Evolutionary conservation across 2,888 invertebrate species (phyloP).

Genomic region (Eupithecia exiguata): DNA sequence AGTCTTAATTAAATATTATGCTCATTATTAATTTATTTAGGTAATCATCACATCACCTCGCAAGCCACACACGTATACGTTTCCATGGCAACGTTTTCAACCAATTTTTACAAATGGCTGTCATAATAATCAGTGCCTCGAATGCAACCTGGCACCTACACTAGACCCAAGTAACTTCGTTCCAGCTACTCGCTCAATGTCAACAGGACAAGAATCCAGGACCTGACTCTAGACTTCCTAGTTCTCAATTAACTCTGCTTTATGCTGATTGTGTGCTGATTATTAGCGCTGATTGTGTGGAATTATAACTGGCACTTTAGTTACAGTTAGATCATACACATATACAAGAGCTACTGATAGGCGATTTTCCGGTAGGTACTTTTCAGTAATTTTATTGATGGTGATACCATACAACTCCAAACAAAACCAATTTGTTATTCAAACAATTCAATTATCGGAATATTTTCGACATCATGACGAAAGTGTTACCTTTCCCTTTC

Average conservation of each 20-base stretch:
- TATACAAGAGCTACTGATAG: neutral
- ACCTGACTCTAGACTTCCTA: constrained; percentile 54
- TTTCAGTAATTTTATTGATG: neutral
- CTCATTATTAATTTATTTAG: neutral
- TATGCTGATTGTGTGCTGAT: constrained; percentile 43
- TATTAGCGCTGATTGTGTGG: constrained; percentile 40
- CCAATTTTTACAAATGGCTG: neutral
- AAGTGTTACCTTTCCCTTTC: constrained; percentile 63
- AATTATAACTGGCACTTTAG: constrained; percentile 29
- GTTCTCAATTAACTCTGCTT: constrained; percentile 54
- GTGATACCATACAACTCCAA: neutral
- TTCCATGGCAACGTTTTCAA: neutral
- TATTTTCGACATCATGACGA: constrained; percentile 69
- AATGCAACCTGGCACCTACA: neutral
- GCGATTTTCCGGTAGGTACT: neutral
- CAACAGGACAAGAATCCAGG: constrained; percentile 1
- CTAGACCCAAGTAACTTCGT: neutral
- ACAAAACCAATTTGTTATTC: constrained; percentile 40
- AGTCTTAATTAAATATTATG: neutral
- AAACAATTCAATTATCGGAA: constrained; percentile 56
- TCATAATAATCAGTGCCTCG: neutral
- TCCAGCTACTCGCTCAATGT: neutral
- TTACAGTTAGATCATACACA: constrained; percentile 21
- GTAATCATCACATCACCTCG: neutral
- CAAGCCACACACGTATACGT: neutral